phyloP scores from a whole-genome alignment of 2,797 vertebrate genomes.

The Scyliorhinus canicula region DNA sequence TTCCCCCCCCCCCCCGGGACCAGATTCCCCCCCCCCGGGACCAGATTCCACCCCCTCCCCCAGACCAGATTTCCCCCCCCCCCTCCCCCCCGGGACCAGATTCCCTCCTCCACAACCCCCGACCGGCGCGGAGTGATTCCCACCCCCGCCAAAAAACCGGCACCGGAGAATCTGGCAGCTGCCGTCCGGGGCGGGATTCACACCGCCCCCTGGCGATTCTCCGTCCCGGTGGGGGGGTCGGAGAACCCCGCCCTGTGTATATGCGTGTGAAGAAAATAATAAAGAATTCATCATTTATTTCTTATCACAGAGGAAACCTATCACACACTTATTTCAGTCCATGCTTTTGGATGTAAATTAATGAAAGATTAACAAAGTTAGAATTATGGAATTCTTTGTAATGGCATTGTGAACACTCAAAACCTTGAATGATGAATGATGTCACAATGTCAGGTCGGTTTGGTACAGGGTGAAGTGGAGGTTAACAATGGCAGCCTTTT shows the following conservation, averaged over 20 bases:
- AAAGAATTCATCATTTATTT: background rate
- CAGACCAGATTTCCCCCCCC: too few species aligned
- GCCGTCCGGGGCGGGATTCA: too few species aligned
- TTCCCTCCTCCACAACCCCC: too few species aligned
- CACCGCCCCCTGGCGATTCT: too few species aligned
- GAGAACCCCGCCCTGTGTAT: background rate
- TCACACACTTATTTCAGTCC: background rate
- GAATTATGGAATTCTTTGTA: background rate
- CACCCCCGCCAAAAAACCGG: too few species aligned
- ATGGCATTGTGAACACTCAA: background rate
- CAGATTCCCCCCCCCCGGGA: too few species aligned
- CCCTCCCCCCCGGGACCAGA: too few species aligned
- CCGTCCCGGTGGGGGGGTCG: too few species aligned
- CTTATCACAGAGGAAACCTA: background rate
- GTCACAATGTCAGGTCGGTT: background rate
- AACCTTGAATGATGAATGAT: background rate
- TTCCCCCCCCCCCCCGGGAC: too few species aligned
- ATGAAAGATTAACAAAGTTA: background rate
- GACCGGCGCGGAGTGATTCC: too few species aligned
- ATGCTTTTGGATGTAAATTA: background rate
- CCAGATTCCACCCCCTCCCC: too few species aligned
- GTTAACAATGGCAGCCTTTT: background rate
- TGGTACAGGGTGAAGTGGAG: background rate
- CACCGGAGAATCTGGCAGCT: too few species aligned
- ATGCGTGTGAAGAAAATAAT: background rate